Base-by-base conservation (phyloP, 2,888 invertebrate species). In the Conus canariensis region DNA sequence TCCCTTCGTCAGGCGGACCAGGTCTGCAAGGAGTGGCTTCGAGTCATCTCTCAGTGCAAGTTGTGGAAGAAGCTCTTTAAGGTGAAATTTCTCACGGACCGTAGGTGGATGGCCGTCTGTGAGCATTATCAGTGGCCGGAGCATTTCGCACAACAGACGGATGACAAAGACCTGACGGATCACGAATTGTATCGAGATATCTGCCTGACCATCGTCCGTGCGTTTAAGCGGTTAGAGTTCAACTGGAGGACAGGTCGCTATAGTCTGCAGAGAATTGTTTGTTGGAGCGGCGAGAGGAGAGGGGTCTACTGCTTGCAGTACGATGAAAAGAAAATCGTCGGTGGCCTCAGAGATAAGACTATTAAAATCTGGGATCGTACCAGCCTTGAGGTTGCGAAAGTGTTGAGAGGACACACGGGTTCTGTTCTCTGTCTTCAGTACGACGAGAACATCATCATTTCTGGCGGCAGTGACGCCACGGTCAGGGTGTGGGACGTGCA, bases 271-370 rank as follows among this genome's bases (percentile, higher is more conserved):
- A 97, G 99, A 96, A 99, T 99, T 96, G 99, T 99, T 96, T 99
- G 99, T 97, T 97, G 99, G 93, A 99, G 99, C 92, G 99, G 99
- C 96, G 99, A 99, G 96, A 99, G 99, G 92, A 99, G 99, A 97
- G 99, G 99, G 91, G 99, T 99, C 7, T 99, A 99, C 97, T 99
- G 99, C 96, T 97, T 99, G 92, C 99, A 99, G 96, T 99, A 99
- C 96, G 99, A 99, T 96, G 99, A 99, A 96, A 98, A 98, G 95
- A 99, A 99, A 97, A 99, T 99, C 93, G 99, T 99, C 1, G 99
- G 99, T 88, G 99, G 99, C 45, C 97, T 99, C 89, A 97, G 99
- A 94, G 99, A 99, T 97, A 99, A 99, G 97, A 99, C 99, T 19
- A 99, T 99, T 95, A 99, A 99, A 97, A 96, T 97, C 67, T 99